Conservation (phyloP, 2,797 vertebrate species). For the Echeneis naucrates region DNA sequence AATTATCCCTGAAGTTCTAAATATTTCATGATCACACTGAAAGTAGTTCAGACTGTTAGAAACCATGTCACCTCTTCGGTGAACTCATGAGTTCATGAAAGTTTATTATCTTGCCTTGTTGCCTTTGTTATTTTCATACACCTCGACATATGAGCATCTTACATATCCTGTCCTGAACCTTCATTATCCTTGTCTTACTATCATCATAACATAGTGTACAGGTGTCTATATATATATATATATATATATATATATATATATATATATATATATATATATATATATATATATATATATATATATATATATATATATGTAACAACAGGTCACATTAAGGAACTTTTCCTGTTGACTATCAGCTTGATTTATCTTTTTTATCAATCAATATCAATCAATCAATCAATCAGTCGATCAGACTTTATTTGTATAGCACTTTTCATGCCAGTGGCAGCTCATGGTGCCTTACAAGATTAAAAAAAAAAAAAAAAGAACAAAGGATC, state of each 20-base stretch:
- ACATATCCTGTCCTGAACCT: not conserved
- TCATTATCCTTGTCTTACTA: not conserved
- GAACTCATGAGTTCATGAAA: not conserved
- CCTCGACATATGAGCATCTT: not conserved
- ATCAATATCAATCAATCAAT: too few species aligned
- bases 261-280: too few species aligned
- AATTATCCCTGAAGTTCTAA: not conserved
- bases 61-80: not conserved
- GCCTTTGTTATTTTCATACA: not conserved
- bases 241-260: too few species aligned
- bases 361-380: not conserved
- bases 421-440: too few species aligned
- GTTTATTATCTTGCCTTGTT: not conserved
- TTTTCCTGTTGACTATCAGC: not conserved
- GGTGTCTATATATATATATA: too few species aligned
- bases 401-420: too few species aligned
- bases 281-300: too few species aligned
- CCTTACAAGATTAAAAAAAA: too few species aligned
- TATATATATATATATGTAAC: too few species aligned
- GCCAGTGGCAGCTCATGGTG: too few species aligned
- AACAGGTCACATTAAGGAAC: conserved; percentile 3
- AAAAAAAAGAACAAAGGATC: too few species aligned
- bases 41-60: not conserved
- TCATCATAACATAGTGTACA: not conserved
- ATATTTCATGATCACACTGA: not conserved